A percentile compares a stretch with the other conserved stretches of the same genome.
phyloP scores from a whole-genome alignment of 2,888 invertebrate genomes.

The Balanococcus diminutus region DNA sequence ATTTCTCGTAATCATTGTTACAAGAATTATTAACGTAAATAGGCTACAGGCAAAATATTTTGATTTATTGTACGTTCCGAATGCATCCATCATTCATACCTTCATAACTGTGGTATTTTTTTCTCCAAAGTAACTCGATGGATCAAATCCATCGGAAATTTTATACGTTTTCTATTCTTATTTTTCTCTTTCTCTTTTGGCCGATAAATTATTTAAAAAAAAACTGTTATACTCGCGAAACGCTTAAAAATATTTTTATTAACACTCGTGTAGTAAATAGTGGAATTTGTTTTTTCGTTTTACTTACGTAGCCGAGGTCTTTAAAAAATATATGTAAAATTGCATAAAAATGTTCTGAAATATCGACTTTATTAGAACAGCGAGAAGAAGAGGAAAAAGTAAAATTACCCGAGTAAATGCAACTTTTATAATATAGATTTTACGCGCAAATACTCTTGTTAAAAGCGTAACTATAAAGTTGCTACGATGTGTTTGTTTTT shows the following conservation, averaged over 20 bases:
- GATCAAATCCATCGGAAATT: background rate
- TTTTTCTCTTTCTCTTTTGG: background rate
- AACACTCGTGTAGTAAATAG: background rate
- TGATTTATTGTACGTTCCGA: too few relatives aligned
- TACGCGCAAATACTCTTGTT: slow-evolving; percentile 7
- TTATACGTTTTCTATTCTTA: background rate
- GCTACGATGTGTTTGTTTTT: slow-evolving; percentile 37
- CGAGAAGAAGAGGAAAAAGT: background rate
- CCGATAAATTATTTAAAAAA: background rate
- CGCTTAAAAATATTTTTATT: slow-evolving; percentile 26
- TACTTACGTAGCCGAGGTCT: background rate
- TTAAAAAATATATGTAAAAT: slow-evolving; percentile 17
- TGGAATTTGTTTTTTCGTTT: background rate
- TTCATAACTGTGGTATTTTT: too few relatives aligned
- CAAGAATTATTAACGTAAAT: too few relatives aligned
- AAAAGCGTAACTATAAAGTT: slow-evolving; percentile 37
- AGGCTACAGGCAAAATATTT: too few relatives aligned
- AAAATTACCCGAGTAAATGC: slow-evolving; percentile 22
- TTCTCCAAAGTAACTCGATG: background rate
- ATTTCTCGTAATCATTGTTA: too few relatives aligned
- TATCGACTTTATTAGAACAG: slow-evolving; percentile 4
- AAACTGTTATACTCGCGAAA: background rate
- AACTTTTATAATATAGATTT: slow-evolving; percentile 35
- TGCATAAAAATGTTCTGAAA: background rate
- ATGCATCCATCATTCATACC: too few relatives aligned